A percentile compares a stretch with the other conserved stretches of the same genome.
Conservation (phyloP, 92 coral and sea anemone genomes). For the Porites lobata region DNA sequence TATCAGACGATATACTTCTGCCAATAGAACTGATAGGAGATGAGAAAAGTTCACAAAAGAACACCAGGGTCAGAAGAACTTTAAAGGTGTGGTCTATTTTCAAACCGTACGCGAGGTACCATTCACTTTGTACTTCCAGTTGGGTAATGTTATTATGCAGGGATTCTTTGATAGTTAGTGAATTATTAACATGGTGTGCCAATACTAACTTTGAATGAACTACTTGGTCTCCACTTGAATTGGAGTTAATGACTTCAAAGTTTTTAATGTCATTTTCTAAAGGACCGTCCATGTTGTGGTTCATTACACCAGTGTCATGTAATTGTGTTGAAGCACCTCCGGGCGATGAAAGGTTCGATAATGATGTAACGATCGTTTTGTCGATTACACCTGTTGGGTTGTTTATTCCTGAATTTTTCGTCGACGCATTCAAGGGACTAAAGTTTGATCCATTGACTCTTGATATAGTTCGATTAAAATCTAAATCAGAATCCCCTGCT, state of each 20-base stretch:
- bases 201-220: background rate
- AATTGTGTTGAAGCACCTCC: conserved; percentile 5
- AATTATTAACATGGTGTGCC: conserved; percentile 35
- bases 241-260: background rate
- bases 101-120: conserved; percentile 73
- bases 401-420: conserved; percentile 3
- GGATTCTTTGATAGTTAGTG: conserved; percentile 19
- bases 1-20: conserved; percentile 80
- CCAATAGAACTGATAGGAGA: conserved; percentile 80
- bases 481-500: background rate
- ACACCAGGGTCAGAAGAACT: conserved; percentile 63
- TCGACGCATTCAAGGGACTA: conserved; percentile 19
- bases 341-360: background rate
- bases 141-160: background rate
- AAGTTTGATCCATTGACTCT: conserved; percentile 31
- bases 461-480: conserved; percentile 18
- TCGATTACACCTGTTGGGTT: conserved; percentile 15
- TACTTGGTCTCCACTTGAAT: background rate
- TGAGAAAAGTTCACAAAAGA: conserved; percentile 78
- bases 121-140: conserved; percentile 14
- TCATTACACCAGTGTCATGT: background rate
- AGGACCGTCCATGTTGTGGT: background rate
- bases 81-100: conserved; percentile 77
- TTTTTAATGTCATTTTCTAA: background rate
- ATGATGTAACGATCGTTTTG: conserved; percentile 4